Percentiles rank a stretch among this genome's conserved stretches.
phyloP scores from a whole-genome alignment of 2,797 vertebrate species.

The Tarsius wallacei region DNA sequence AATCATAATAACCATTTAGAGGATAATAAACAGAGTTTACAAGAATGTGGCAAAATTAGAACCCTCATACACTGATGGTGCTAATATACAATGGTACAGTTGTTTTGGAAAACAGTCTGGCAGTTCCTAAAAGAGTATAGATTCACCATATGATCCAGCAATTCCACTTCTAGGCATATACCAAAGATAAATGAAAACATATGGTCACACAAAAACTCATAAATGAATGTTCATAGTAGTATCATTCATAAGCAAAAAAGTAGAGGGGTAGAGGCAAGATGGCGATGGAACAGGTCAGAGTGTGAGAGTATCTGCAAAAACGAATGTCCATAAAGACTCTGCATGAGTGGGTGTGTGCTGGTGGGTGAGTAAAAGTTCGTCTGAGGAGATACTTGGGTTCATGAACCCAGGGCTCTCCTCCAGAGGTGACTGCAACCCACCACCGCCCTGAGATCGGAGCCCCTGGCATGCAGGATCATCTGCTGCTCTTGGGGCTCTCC shows the following conservation, averaged over 20 bases:
- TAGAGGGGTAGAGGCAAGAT: too few relatives aligned
- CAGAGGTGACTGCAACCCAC: too few relatives aligned
- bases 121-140: not conserved
- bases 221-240: not conserved
- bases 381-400: too few relatives aligned
- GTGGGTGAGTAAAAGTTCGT: too few relatives aligned
- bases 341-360: too few relatives aligned
- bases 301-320: too few relatives aligned
- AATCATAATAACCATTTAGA: not conserved
- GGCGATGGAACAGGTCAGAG: too few relatives aligned
- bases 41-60: conserved; percentile 1
- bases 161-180: not conserved
- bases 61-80: not conserved
- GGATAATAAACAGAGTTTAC: not conserved
- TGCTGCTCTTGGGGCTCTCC: too few relatives aligned
- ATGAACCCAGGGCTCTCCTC: too few relatives aligned
- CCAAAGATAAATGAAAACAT: not conserved
- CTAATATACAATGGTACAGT: not conserved
- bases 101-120: not conserved
- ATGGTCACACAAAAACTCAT: not conserved
- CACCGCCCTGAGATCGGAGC: too few relatives aligned
- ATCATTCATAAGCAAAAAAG: not conserved
- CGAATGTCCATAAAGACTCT: too few relatives aligned
- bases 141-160: not conserved
- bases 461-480: too few relatives aligned